Conservation (phyloP, 2,113 vertebrate genomes). For the Rhea americana region DNA sequence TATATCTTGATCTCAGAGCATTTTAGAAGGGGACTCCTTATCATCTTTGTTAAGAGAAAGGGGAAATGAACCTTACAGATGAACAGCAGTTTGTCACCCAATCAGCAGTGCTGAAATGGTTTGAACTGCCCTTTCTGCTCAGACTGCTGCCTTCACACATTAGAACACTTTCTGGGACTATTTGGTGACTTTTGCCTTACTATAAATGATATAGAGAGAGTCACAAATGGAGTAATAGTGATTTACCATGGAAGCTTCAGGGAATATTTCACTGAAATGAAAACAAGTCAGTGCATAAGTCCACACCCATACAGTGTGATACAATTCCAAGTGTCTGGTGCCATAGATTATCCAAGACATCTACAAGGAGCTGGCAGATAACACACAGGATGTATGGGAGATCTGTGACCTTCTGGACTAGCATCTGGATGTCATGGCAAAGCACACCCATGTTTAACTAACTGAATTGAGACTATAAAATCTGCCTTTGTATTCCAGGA, state of each 20-base stretch:
- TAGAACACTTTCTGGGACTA: background rate
- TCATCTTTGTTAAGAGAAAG: background rate
- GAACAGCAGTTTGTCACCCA: background rate
- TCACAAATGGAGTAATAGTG: background rate
- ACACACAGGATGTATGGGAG: background rate
- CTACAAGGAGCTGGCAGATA: background rate
- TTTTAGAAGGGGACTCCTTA: background rate
- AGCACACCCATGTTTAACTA: background rate
- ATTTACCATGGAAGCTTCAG: background rate
- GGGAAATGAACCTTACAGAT: background rate
- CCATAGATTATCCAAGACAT: background rate
- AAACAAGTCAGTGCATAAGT: background rate
- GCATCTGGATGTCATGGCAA: background rate
- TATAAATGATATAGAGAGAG: background rate
- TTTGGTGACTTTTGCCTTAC: background rate
- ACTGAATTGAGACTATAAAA: background rate
- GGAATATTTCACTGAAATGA: background rate
- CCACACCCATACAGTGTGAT: background rate
- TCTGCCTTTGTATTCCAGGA: background rate
- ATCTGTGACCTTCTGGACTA: background rate
- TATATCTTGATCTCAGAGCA: background rate
- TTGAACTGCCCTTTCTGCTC: background rate
- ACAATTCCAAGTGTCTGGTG: background rate
- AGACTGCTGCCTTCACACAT: background rate
- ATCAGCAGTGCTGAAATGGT: background rate